A percentile compares a stretch with the other conserved stretches of the same genome.
Conservation (phyloP, 2,888 invertebrate genomes). For the Gerris lacustris region DNA sequence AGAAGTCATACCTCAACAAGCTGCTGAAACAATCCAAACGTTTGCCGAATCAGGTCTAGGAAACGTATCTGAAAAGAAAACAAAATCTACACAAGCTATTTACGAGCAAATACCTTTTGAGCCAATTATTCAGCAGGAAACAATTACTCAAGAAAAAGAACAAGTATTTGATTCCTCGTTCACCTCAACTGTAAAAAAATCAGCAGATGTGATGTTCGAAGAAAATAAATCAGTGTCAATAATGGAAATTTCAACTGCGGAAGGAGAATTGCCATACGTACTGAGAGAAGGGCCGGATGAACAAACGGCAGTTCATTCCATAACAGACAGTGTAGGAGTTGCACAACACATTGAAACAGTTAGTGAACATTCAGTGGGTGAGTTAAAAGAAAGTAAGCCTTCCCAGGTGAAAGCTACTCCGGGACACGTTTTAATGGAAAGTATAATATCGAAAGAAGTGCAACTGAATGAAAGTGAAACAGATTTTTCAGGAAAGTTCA, state of each 20-base stretch:
- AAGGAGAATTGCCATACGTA: conserved; percentile 41
- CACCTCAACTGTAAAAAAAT: conserved; percentile 27
- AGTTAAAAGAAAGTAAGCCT: conserved; percentile 24
- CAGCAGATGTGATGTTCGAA: conserved; percentile 33
- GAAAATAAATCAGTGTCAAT: conserved; percentile 45
- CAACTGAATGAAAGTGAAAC: conserved; percentile 35
- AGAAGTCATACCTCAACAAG: conserved; percentile 35
- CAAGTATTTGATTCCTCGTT: conserved; percentile 34
- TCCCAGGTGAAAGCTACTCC: conserved; percentile 26
- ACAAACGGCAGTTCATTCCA: conserved; percentile 21
- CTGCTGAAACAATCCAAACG: conserved; percentile 39
- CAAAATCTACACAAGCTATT: conserved; percentile 30
- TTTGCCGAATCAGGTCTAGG: conserved; percentile 35
- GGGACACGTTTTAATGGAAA: conserved; percentile 29
- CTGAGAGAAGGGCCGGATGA: conserved; percentile 29
- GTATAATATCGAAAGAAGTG: conserved; percentile 33
- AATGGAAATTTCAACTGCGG: conserved; percentile 44
- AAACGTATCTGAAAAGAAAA: conserved; percentile 34
- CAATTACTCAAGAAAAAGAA: conserved; percentile 32
- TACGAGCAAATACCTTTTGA: conserved; percentile 31
- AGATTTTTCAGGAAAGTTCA: conserved; percentile 35
- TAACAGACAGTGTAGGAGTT: conserved; percentile 36
- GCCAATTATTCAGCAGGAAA: conserved; percentile 33
- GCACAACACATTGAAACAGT: conserved; percentile 41
- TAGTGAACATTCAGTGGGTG: conserved; percentile 30